phyloP scores from a whole-genome alignment of 2,113 vertebrate species.

The Cariama cristata region DNA sequence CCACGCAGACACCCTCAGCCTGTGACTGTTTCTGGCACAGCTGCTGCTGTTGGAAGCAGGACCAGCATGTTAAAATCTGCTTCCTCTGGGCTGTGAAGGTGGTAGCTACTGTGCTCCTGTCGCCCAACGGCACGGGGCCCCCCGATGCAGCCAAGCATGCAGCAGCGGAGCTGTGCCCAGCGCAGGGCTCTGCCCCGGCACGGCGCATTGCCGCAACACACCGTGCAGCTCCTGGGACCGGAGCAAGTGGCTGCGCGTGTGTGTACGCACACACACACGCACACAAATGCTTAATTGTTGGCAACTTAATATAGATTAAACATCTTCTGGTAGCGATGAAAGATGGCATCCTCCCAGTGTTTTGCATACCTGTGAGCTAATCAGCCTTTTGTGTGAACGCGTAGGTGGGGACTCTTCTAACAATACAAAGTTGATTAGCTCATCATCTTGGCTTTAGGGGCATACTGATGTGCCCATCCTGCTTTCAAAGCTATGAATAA shows the following conservation, averaged over 20 bases:
- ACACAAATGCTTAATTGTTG: slow-evolving; percentile 18
- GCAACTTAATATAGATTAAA: slow-evolving; percentile 24
- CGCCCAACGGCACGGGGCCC: neutral
- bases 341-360: slow-evolving; percentile 65
- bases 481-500: slow-evolving; percentile 54
- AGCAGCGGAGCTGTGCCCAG: neutral
- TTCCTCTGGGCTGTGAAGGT: neutral
- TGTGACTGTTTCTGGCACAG: neutral
- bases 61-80: neutral
- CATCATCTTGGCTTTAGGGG: slow-evolving; percentile 59
- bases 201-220: fast-evolving
- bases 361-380: slow-evolving; percentile 61
- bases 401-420: slow-evolving; percentile 65
- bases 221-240: neutral
- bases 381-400: slow-evolving; percentile 53
- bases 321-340: slow-evolving; percentile 41
- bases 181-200: neutral
- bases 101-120: neutral
- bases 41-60: neutral
- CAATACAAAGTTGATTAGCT: slow-evolving; percentile 48
- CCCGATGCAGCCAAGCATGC: neutral
- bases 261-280: neutral
- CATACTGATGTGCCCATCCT: slow-evolving; percentile 57
- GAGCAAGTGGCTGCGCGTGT: neutral
- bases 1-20: neutral